Conservation (phyloP, 2,888 invertebrate genomes). For the Sarcophaga subvicina region DNA sequence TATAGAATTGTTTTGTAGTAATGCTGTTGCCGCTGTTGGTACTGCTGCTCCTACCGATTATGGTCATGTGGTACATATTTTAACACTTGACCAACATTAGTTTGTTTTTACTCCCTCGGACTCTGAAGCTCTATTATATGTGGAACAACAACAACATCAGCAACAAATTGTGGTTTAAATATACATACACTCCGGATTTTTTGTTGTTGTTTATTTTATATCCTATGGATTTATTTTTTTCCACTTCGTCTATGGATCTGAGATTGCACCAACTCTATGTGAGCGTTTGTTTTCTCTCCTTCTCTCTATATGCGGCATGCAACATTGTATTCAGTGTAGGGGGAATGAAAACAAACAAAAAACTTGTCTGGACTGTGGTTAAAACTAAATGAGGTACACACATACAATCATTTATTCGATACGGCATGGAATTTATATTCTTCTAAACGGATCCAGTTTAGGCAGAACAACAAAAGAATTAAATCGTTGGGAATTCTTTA, state of each 20-base stretch:
- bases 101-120: slow-evolving; percentile 7
- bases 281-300: slow-evolving; percentile 4
- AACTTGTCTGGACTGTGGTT: slow-evolving; percentile 64
- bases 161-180: slow-evolving; percentile 58
- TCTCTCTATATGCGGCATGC: too few species aligned
- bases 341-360: background rate
- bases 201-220: background rate
- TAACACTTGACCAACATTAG: slow-evolving; percentile 65
- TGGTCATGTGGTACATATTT: background rate
- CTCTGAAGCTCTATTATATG: slow-evolving; percentile 49
- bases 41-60: too few species aligned
- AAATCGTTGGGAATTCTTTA: background rate
- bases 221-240: background rate
- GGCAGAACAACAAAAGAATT: slow-evolving; percentile 25
- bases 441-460: background rate
- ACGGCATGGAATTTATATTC: slow-evolving; percentile 4
- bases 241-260: too few species aligned
- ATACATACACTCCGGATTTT: slow-evolving; percentile 54
- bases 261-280: too few species aligned
- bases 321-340: background rate
- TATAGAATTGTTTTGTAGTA: too few species aligned
- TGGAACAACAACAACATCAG: slow-evolving; percentile 32
- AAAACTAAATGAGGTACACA: slow-evolving; percentile 14
- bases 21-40: too few species aligned
- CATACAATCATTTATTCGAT: slow-evolving; percentile 26